A percentile compares a stretch with the other conserved stretches of the same genome.
Evolutionary conservation across 1,140 invertebrate genomes (phyloP).

Genomic region (Panagrolaimus sp.): DNA sequence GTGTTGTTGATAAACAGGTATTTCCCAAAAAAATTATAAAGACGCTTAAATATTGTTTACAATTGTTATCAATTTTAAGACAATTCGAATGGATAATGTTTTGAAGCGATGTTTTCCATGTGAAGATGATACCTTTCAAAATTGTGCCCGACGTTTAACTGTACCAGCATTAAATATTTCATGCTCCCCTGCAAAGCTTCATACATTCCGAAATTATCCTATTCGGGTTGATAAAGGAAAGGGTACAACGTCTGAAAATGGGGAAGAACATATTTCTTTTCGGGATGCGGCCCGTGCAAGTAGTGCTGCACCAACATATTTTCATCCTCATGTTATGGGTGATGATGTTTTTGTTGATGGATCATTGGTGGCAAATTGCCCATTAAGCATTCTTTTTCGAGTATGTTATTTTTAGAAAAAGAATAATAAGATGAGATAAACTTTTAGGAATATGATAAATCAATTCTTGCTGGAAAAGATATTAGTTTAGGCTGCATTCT

Average conservation of each 20-base stretch:
- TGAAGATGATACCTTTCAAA: conserved; percentile 38
- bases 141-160: conserved; percentile 39
- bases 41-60: background rate
- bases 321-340: conserved; percentile 43
- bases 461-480: conserved; percentile 33
- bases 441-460: conserved; percentile 49
- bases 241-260: conserved; percentile 9
- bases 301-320: conserved; percentile 55
- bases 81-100: conserved; percentile 43
- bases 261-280: conserved; percentile 44
- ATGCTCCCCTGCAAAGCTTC: conserved; percentile 42
- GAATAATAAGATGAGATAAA: background rate
- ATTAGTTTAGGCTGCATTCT: conserved; percentile 42
- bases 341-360: conserved; percentile 48
- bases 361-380: conserved; percentile 53
- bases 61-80: conserved; percentile 31
- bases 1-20: conserved; percentile 49
- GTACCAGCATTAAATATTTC: conserved; percentile 50
- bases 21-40: conserved; percentile 10
- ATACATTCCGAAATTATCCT: conserved; percentile 47
- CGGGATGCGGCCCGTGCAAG: conserved; percentile 51
- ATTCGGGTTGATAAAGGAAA: conserved; percentile 20
- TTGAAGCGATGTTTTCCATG: conserved; percentile 35
- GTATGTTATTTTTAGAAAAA: conserved; percentile 24
- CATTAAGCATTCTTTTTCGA: conserved; percentile 47